Percentiles rank a stretch among this genome's conserved stretches.
phyloP scores from a whole-genome alignment of 2,797 vertebrate species.

The Melanotaenia nigrans region DNA sequence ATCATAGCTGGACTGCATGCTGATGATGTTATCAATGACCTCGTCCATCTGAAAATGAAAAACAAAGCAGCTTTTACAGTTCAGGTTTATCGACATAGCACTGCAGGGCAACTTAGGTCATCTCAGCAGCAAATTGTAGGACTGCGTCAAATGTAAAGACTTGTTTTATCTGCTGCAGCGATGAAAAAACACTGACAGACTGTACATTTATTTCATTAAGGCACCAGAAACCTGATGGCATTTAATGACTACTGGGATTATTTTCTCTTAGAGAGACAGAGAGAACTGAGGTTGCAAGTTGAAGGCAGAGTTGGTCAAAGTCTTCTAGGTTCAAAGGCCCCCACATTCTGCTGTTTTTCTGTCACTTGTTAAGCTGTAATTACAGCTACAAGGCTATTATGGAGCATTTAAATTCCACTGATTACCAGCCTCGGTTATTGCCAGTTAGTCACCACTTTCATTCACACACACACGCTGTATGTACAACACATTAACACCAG shows the following conservation, averaged over 20 bases:
- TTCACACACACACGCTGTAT: slow-evolving; percentile 25
- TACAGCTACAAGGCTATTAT: slow-evolving; percentile 79
- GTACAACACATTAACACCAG: slow-evolving; percentile 50
- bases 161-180: neutral
- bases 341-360: slow-evolving; percentile 57
- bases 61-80: neutral
- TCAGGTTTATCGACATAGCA: neutral
- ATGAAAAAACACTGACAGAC: neutral
- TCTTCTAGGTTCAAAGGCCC: slow-evolving; percentile 80
- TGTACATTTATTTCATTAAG: slow-evolving; percentile 2
- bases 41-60: slow-evolving; percentile 88
- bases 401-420: slow-evolving; percentile 81
- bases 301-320: slow-evolving; percentile 77
- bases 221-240: slow-evolving; percentile 15
- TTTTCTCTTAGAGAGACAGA: slow-evolving; percentile 18
- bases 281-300: slow-evolving; percentile 20
- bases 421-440: slow-evolving; percentile 65
- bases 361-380: slow-evolving; percentile 86
- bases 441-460: slow-evolving; percentile 70
- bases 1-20: slow-evolving; percentile 89
- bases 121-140: neutral
- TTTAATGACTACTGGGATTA: slow-evolving; percentile 15
- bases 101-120: neutral
- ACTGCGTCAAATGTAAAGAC: slow-evolving; percentile 10
- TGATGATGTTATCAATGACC: slow-evolving; percentile 97